phyloP scores from a whole-genome alignment of 2,113 vertebrate genomes.

The Odontophorus gujanensis region DNA sequence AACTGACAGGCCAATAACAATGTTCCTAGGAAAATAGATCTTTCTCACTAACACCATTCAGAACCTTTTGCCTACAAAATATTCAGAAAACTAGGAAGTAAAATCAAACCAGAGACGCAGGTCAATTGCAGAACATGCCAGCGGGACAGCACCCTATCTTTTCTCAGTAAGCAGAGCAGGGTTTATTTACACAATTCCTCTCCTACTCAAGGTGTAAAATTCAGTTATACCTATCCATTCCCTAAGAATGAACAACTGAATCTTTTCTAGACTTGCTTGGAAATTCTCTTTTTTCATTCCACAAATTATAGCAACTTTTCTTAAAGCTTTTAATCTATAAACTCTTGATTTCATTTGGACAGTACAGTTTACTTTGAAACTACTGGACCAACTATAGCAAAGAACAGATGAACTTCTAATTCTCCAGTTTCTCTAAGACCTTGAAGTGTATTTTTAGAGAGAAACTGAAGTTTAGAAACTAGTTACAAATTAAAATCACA shows the following conservation, averaged over 20 bases:
- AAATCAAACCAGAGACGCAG: neutral
- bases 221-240: neutral
- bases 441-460: neutral
- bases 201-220: neutral
- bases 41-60: neutral
- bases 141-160: neutral
- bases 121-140: neutral
- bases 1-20: neutral
- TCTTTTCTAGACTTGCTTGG: neutral
- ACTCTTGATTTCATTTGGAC: neutral
- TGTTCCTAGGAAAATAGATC: fast-evolving
- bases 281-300: neutral
- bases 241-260: neutral
- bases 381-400: neutral
- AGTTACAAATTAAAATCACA: neutral
- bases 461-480: neutral
- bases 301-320: neutral
- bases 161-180: neutral
- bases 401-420: neutral
- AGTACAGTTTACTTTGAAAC: neutral
- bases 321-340: neutral
- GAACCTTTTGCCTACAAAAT: neutral
- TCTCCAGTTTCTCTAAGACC: neutral
- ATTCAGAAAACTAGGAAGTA: neutral
- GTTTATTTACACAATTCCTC: neutral